A percentile compares a stretch with the other conserved stretches of the same genome.
Evolutionary conservation across 2,113 vertebrate genomes (phyloP).

Genomic region (Petromus typicus): DNA sequence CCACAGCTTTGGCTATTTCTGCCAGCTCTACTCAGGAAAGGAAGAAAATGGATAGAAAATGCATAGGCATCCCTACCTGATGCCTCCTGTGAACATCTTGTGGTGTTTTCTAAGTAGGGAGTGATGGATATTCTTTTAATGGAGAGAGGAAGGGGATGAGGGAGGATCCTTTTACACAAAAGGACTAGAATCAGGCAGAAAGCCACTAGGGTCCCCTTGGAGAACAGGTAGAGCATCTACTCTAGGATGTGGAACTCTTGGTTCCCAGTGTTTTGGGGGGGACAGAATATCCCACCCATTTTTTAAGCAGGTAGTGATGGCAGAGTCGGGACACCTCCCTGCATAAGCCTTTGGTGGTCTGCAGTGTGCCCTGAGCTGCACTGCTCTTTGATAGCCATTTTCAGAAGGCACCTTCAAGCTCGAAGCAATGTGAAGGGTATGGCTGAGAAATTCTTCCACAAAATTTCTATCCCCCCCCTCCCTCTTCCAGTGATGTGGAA

Average conservation of each 20-base stretch:
- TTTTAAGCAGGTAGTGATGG: neutral
- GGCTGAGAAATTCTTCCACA: neutral
- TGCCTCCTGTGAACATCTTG: neutral
- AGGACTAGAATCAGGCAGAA: neutral
- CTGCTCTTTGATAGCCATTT: conserved; percentile 5
- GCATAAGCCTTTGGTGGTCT: neutral
- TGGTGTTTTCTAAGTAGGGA: neutral
- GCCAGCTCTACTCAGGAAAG: neutral
- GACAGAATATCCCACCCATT: neutral
- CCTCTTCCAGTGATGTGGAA: neutral
- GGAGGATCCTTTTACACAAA: neutral
- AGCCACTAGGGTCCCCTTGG: neutral
- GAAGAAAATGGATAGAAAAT: neutral
- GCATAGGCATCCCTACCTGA: neutral
- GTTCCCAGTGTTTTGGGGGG: neutral
- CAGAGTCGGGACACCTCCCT: neutral
- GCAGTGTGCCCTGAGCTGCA: neutral
- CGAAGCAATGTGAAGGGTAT: neutral
- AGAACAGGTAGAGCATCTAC: neutral
- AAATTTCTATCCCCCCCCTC: neutral
- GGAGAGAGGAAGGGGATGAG: too few relatives aligned
- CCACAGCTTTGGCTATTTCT: neutral
- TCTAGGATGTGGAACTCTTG: neutral
- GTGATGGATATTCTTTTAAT: neutral
- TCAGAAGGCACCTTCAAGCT: conserved; percentile 22